Conservation (phyloP, 2,888 invertebrate species). For the Blomia tropicalis region DNA sequence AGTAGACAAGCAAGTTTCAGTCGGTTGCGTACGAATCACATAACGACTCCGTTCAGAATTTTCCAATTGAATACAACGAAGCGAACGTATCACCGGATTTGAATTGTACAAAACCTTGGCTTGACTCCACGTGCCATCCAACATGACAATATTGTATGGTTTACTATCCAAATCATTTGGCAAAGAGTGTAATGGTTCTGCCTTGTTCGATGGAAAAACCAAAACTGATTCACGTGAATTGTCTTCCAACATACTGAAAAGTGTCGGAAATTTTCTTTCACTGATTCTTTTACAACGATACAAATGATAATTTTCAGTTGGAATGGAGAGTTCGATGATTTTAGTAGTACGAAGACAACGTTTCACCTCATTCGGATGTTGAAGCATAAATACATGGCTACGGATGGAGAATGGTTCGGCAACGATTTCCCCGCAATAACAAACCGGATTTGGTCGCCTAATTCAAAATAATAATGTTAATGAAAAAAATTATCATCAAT, state of each 20-base stretch:
- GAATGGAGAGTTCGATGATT: slow-evolving; percentile 63
- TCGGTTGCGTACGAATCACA: slow-evolving; percentile 71
- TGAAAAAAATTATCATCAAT: background rate
- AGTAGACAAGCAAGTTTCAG: slow-evolving; percentile 75
- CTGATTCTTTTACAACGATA: slow-evolving; percentile 72
- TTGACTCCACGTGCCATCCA: slow-evolving; percentile 92
- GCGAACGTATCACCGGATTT: slow-evolving; percentile 18
- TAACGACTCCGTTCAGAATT: slow-evolving; percentile 3
- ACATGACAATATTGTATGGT: slow-evolving; percentile 42
- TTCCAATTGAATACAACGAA: slow-evolving; percentile 19
- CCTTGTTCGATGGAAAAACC: background rate
- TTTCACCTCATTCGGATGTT: slow-evolving; percentile 84
- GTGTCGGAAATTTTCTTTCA: slow-evolving; percentile 37
- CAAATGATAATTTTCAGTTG: slow-evolving; percentile 55
- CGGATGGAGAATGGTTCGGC: slow-evolving; percentile 49
- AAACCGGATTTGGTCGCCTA: slow-evolving; percentile 68
- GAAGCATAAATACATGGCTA: slow-evolving; percentile 60
- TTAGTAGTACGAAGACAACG: slow-evolving; percentile 72
- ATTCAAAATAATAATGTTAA: background rate
- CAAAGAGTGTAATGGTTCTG: background rate
- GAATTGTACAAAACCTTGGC: slow-evolving; percentile 77
- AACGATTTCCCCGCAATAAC: slow-evolving; percentile 51
- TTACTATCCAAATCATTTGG: background rate
- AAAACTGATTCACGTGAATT: background rate
- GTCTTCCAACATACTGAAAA: slow-evolving; percentile 6